Base-by-base conservation (phyloP, 2,113 vertebrate genomes). In the Menura novaehollandiae region DNA sequence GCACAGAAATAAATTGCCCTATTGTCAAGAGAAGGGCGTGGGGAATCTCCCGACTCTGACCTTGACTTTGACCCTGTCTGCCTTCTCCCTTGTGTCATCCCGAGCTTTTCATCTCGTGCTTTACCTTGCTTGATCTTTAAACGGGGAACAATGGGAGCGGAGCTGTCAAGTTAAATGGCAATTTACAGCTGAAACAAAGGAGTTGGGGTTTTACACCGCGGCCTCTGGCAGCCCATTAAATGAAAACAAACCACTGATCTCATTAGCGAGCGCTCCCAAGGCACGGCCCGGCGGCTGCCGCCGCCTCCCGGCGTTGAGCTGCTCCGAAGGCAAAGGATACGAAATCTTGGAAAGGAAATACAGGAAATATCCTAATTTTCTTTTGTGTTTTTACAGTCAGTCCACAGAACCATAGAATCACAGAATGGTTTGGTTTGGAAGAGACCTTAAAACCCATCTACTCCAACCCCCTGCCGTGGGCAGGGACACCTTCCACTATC, bases 31-130 rank as follows among this genome's bases (percentile, higher is more conserved):
- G 94, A 44, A 73, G 72, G 79, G 53, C 3, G n/a, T 75, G 92
- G 66, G 87, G 91, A 60, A 60, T 72, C 44, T 59, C 59, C 89
- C 1, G 4, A 8, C 80, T 30, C 30, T 83, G 95, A 37, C 91
- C 93, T 97, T 96, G 96, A n/a, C 86, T 64, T 95, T 87, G 89
- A 72, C 94, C 94, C 76, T 47, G 44, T 33, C 85, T 88, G 56
- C 77, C 74, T 87, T 72, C 46, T 39, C 23, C 67, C 52, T 20
- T 9, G 35, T 44, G 73, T 21, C 24, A 66, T 5, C 67, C 75
- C 11, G 9, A 69, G 94, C 53, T 89, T 68, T 75, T 87, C 69
- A 67, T 60, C 73, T 5, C 11, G 6, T 1, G 15, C 46, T 88
- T 62, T 43, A 81, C 91, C 89, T 94, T 75, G 66, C 64, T 44